A percentile compares a stretch with the other conserved stretches of the same genome.
Conservation (phyloP, 2,113 vertebrate genomes). For the Mobula birostris region DNA sequence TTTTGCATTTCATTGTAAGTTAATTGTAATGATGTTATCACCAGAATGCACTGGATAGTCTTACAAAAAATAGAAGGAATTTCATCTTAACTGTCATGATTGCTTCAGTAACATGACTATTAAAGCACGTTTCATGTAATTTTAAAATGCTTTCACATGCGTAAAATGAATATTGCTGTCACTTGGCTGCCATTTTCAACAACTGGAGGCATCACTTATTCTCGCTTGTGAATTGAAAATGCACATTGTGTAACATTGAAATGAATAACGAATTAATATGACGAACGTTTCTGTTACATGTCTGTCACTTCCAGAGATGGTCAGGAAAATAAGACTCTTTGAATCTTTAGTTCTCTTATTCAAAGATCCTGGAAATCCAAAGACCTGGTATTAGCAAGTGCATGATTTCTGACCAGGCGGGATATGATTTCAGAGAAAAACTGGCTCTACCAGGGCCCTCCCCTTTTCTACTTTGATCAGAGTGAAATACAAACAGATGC, state of each 20-base stretch:
- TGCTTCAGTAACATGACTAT: slow-evolving; percentile 31
- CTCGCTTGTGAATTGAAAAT: slow-evolving; percentile 11
- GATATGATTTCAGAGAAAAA: not conserved
- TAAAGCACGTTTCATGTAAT: slow-evolving; percentile 18
- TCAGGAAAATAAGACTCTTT: not conserved
- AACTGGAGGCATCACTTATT: slow-evolving; percentile 25
- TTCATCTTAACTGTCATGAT: slow-evolving; percentile 19
- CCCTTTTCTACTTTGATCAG: not conserved
- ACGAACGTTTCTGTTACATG: not conserved
- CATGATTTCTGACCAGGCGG: not conserved
- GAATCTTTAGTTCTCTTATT: not conserved
- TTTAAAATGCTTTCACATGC: slow-evolving; percentile 8
- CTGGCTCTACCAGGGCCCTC: too few relatives aligned
- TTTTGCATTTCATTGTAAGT: not conserved
- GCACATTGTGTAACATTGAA: slow-evolving; percentile 25
- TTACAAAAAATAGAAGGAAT: not conserved
- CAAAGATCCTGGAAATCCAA: not conserved
- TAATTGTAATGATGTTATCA: not conserved
- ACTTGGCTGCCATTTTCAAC: slow-evolving; percentile 20
- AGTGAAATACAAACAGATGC: not conserved
- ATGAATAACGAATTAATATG: slow-evolving; percentile 29
- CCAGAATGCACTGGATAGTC: not conserved
- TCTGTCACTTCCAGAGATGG: slow-evolving; percentile 4
- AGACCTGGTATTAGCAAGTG: too few relatives aligned
- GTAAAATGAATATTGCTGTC: slow-evolving; percentile 30